These are phyloP conservation scores for Oikopleura vanhoeffeni DNA, from an alignment of 23 tunicate genomes.

Conservation along the genomic window DNA sequence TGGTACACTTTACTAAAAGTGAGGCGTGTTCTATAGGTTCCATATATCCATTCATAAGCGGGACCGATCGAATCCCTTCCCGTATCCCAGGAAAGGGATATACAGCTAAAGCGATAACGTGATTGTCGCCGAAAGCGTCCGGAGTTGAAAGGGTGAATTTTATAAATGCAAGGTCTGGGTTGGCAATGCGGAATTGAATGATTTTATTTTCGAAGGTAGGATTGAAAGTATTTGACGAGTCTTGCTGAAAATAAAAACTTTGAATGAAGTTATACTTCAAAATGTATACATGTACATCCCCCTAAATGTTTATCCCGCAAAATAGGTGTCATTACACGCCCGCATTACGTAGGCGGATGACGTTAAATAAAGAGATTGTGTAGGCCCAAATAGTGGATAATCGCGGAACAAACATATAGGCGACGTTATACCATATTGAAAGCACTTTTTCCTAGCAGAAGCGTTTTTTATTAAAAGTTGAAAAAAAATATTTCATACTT, in stretches of 20 bases:
- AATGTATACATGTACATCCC: too few relatives aligned
- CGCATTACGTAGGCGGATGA: too few relatives aligned
- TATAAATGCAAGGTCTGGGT: neutral
- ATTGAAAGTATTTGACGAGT: neutral
- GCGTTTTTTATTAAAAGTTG: too few relatives aligned
- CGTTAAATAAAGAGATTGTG: too few relatives aligned
- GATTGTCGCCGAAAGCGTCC: neutral
- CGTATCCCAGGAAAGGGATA: neutral
- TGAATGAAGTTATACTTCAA: too few relatives aligned
- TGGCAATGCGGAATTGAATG: neutral
- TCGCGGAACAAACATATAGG: too few relatives aligned
- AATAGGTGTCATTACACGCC: too few relatives aligned
- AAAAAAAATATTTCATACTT: too few relatives aligned
- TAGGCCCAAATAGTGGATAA: too few relatives aligned
- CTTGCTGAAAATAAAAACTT: slow-evolving; percentile 2
- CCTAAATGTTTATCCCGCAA: too few relatives aligned
- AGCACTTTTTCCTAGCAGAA: too few relatives aligned
- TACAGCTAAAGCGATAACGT: neutral
- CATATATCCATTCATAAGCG: neutral
- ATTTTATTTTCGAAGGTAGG: neutral
- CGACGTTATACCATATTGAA: too few relatives aligned
- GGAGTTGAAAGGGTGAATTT: neutral
- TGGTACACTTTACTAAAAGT: neutral
- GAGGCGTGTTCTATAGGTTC: slow-evolving; percentile 7
- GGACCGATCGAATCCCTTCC: neutral